Evolutionary conservation across 2,888 invertebrate species (phyloP), one percentile per base, ranked within the genome.

Genomic region (Flexamia atlantica): DNA sequence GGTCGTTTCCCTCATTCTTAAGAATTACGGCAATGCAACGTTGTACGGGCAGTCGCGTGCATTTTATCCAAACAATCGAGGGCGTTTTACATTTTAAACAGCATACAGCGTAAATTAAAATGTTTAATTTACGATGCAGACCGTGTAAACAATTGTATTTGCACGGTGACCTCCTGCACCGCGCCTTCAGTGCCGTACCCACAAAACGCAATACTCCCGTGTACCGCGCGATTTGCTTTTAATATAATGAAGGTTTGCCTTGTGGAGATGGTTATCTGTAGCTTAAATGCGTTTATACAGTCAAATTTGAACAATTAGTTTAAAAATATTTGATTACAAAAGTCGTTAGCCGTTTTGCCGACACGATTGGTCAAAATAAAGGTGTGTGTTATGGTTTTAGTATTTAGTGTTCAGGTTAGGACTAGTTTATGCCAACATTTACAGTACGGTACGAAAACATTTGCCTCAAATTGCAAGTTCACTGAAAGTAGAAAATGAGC

Each of bases 81-180:
- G 72, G 36, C 20, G 72, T 64, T 76, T 76, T 76, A 76, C 74
- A 46, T 76, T 76, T 74, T 72, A 72, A 72, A 76, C 74, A 36
- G 46, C 46, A 4, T 17, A 20, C 57, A 12, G 57, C 23, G 64
- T 64, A 64, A 64, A 76, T 76, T 76, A 76, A 46, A 40, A 28
- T 1, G 42, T 46, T 28, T 46, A 46, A 76, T 76, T 76, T 76
- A 76, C 46, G 46, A 28, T 25, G 40, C 20, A 36, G 74, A 36
- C 14, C 7, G 42, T 42, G 50, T 76, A 72, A 40, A 72, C 20
- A 70, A 30, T 4, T 3, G 32, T 32, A 30, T 72, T 72, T 42
- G 32, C 23, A 14, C 42, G 42, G 72, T 17, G 57, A 57, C 68
- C 32, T 46, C 46, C 30, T 32, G 32, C 68, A 10, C 30, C 7